These are phyloP conservation scores for Ceratitis capitata DNA, from an alignment of 1,140 invertebrate genomes.

Conservation along the genomic window DNA sequence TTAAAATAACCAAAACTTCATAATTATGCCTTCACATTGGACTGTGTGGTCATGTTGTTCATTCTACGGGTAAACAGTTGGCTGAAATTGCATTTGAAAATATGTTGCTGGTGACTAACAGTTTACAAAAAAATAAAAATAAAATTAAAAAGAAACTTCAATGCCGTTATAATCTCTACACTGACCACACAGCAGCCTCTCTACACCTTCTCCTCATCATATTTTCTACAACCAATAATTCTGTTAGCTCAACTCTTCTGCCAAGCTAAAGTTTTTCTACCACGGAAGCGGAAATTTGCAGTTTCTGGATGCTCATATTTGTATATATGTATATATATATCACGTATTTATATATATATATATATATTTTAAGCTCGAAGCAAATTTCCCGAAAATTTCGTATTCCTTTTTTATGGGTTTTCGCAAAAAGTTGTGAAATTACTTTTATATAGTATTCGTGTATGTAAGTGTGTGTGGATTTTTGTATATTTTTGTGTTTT, in stretches of 20 bases:
- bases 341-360: too few species aligned
- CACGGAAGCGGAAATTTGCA: neutral
- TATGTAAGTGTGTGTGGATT: neutral
- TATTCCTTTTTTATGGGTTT: neutral
- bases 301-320: neutral
- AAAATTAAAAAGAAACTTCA: neutral
- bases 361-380: neutral
- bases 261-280: neutral
- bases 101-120: neutral
- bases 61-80: neutral
- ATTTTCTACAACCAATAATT: neutral
- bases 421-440: neutral
- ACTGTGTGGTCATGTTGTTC: too few species aligned
- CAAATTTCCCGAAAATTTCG: neutral
- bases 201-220: neutral
- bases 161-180: neutral
- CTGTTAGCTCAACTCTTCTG: neutral
- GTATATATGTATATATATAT: too few species aligned
- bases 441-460: neutral
- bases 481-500: too few species aligned
- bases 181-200: neutral
- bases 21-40: too few species aligned
- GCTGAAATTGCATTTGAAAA: neutral
- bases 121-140: too few species aligned
- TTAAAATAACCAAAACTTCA: too few species aligned